Base-by-base conservation (phyloP, 1,140 invertebrate genomes). In the Apis mellifera region DNA sequence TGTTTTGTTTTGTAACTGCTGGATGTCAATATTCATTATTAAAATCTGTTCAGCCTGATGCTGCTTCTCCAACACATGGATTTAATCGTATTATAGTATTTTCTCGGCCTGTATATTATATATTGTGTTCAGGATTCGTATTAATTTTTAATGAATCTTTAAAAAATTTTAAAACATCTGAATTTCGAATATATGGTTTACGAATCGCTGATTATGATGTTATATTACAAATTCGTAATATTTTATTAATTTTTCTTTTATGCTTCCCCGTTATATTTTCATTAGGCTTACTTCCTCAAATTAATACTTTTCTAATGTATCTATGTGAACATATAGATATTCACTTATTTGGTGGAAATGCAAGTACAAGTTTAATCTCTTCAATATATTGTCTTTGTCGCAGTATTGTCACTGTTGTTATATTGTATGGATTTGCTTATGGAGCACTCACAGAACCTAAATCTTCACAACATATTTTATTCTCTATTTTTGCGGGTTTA, bases 1-100 rank as follows among this genome's bases (percentile, higher is more conserved):
- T 99, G 83, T 99, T 99, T 92, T 99, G 99, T 94, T 98, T 99
- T 88, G 97, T 99, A 42, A 98, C 99, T 66, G 99, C 99, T 17
- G 97, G 98, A 15, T 99, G 98, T 92, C 99, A 99, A 92, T 99
- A 99, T 93, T 99, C 99, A 1, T 94, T 99, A 69, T 94, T 99
- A 21, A 99, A 99, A 94, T 99, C 98, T 93, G 99, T 99, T 8
- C 99, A 99, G 91, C 99, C 99, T 2, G 99, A 99, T 94, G 98
- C 99, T 0, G 97, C 99, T 0, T 99, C 99, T 9, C 99, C 99
- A 0, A 99, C 99, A 21, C 99, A 99, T 93, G 99, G 99, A 4
- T 99, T 99, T 92, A 99, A 99, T 94, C 96, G 98, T 87, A 96
- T 99, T 77, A 98, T 99, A 42, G 97, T 98, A 50, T 99, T 99